A percentile compares a stretch with the other conserved stretches of the same genome.
phyloP scores from a whole-genome alignment of 2,113 vertebrate species.

The Hippolais icterina region DNA sequence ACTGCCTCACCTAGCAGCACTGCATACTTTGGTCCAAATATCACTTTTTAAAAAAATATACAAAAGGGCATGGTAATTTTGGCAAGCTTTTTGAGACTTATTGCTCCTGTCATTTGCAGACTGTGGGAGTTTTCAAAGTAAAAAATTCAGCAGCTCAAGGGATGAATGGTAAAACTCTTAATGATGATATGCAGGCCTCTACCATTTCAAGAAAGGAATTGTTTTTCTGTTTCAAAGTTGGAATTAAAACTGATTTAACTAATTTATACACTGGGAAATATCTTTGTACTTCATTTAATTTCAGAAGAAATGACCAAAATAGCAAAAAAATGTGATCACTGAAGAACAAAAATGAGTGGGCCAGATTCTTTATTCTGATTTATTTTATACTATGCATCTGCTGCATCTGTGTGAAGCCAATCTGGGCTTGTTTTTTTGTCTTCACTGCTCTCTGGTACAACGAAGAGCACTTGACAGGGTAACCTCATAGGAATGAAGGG shows the following conservation, averaged over 20 bases:
- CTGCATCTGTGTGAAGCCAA: not conserved
- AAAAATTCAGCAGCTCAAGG: not conserved
- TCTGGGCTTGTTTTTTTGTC: not conserved
- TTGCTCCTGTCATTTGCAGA: not conserved
- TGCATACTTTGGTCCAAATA: constrained; percentile 17
- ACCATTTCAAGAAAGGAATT: not conserved
- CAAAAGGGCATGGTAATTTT: not conserved
- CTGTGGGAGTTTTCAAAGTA: not conserved
- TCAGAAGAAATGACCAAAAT: not conserved
- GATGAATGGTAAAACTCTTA: not conserved
- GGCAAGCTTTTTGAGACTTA: constrained; percentile 4
- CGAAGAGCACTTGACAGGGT: not conserved
- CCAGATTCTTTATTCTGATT: not conserved
- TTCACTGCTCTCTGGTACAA: not conserved
- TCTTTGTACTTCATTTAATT: not conserved
- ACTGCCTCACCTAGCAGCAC: constrained; percentile 30
- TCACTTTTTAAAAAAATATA: not conserved
- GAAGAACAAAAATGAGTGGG: not conserved
- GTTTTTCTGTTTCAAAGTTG: not conserved
- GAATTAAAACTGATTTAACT: not conserved
- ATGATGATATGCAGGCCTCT: not conserved
- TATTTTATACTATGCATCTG: not conserved
- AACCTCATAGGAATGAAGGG: not conserved
- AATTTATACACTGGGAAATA: not conserved
- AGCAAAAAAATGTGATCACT: not conserved